Conservation (phyloP, 2,797 vertebrate genomes). For the Sebastes elongatus region DNA sequence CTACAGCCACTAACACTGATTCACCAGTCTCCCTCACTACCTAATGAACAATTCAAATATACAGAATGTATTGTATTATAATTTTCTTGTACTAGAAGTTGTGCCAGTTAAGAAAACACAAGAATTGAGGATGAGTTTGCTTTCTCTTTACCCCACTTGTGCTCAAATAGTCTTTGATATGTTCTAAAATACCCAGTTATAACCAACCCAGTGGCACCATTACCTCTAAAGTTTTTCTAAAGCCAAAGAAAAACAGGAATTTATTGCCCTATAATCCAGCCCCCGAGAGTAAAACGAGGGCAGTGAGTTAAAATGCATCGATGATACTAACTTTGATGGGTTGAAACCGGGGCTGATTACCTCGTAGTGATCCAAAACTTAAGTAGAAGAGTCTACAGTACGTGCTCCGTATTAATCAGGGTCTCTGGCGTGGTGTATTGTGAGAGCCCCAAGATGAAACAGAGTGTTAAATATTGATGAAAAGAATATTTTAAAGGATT, state of each 20-base stretch:
- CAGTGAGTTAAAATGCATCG: constrained; percentile 49
- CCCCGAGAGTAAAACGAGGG: constrained; percentile 24
- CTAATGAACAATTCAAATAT: neutral
- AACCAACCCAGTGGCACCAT: neutral
- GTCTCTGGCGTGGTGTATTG: constrained; percentile 58
- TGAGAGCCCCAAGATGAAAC: constrained; percentile 73
- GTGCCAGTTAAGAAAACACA: neutral
- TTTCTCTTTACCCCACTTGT: neutral
- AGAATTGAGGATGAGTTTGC: neutral
- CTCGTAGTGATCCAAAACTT: constrained; percentile 59
- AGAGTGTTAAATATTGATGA: constrained; percentile 77
- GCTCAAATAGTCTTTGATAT: neutral
- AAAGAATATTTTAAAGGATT: constrained; percentile 72
- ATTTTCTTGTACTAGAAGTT: neutral
- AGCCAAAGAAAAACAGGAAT: constrained; percentile 21
- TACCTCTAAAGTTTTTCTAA: neutral
- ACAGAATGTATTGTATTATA: neutral
- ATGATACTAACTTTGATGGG: constrained; percentile 43
- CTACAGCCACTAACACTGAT: neutral
- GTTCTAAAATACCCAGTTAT: constrained; percentile 10
- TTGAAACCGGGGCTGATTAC: constrained; percentile 61
- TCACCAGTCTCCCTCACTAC: neutral
- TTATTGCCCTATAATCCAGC: neutral
- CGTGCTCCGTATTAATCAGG: constrained; percentile 68
- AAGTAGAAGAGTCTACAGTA: constrained; percentile 32